A percentile compares a stretch with the other conserved stretches of the same genome.
Conservation (phyloP, 2,113 vertebrate genomes). For the Parus major region DNA sequence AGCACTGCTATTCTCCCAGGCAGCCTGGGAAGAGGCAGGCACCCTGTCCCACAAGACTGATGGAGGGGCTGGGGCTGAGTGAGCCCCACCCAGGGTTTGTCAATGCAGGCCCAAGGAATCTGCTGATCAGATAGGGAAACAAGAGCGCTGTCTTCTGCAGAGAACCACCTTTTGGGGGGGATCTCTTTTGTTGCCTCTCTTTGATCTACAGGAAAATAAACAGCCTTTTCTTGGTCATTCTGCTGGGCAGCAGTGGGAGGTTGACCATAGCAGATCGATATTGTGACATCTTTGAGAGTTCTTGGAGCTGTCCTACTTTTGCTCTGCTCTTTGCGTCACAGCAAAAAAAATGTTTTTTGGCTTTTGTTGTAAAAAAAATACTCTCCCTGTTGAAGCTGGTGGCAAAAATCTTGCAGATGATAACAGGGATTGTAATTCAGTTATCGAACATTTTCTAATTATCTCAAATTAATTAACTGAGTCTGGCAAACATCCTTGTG, state of each 20-base stretch:
- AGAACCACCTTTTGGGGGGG: conserved; percentile 39
- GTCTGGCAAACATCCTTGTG: neutral
- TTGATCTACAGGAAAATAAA: conserved; percentile 58
- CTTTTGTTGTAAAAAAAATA: neutral
- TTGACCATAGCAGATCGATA: neutral
- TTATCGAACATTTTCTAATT: neutral
- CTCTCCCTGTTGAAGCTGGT: neutral
- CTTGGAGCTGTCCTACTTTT: neutral
- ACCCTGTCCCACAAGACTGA: conserved; percentile 85
- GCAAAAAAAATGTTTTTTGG: neutral
- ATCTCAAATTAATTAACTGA: neutral
- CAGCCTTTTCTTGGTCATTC: conserved; percentile 25
- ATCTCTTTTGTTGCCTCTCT: conserved; percentile 47
- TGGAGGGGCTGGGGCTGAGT: conserved; percentile 65
- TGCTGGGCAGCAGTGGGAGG: conserved; percentile 18
- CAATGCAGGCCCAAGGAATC: conserved; percentile 72
- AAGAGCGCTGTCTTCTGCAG: conserved; percentile 65
- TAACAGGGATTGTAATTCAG: neutral
- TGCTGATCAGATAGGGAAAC: conserved; percentile 83
- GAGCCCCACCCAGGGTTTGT: conserved; percentile 65
- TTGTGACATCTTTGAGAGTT: neutral
- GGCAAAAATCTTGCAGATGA: neutral
- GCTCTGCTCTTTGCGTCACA: neutral
- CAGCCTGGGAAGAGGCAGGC: conserved; percentile 75
- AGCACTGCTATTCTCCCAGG: conserved; percentile 82